Evolutionary conservation across 1,140 invertebrate genomes (phyloP).

Genomic region (Laodelphax striatellus): DNA sequence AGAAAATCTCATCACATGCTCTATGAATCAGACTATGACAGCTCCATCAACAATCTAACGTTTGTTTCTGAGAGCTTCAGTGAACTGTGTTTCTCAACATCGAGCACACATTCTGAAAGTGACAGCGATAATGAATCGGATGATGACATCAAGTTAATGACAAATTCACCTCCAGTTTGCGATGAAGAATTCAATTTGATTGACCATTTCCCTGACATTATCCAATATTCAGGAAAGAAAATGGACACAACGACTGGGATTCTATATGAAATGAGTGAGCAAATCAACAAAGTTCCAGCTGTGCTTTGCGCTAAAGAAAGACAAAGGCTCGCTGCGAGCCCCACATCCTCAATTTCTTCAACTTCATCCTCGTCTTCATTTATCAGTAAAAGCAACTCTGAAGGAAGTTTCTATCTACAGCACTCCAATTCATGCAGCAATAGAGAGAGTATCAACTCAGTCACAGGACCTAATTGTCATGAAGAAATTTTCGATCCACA

Average conservation of each 20-base stretch:
- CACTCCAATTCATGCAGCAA: background rate
- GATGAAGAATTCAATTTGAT: constrained; percentile 3
- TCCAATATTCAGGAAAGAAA: background rate
- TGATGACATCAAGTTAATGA: background rate
- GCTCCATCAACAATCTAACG: background rate
- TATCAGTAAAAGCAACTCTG: background rate
- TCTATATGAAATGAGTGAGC: constrained; percentile 19
- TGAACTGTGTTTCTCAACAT: constrained; percentile 18
- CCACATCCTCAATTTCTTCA: background rate
- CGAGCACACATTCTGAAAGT: constrained; percentile 14
- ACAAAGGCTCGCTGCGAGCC: background rate
- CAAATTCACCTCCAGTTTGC: background rate
- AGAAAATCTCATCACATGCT: background rate
- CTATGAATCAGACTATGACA: background rate
- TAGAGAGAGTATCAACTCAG: background rate
- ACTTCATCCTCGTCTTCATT: background rate
- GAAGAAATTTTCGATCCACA: no score
- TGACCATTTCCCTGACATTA: constrained; percentile 5
- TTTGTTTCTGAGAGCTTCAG: constrained; percentile 16
- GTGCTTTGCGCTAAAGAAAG: constrained; percentile 7
- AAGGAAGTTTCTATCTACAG: background rate
- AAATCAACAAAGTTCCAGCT: constrained; percentile 18
- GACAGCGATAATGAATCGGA: background rate
- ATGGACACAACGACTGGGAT: constrained; percentile 16
- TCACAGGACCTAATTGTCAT: background rate